Percentiles rank a stretch among this genome's conserved stretches.
phyloP scores from a whole-genome alignment of 2,113 vertebrate species.

The Paradoxurus hermaphroditus region DNA sequence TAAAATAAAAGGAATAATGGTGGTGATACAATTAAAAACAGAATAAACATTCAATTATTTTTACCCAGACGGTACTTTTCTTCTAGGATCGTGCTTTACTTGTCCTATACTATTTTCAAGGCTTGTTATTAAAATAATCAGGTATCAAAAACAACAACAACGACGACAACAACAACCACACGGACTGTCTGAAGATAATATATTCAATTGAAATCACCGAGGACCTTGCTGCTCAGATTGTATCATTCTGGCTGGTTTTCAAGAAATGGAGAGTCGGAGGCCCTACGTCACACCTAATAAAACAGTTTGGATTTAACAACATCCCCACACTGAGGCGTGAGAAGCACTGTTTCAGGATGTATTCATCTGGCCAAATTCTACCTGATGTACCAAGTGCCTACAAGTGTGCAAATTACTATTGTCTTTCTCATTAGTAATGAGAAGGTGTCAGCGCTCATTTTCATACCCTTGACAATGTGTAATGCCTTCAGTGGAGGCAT shows the following conservation, averaged over 20 bases:
- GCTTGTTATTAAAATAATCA: not conserved
- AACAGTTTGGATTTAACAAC: not conserved
- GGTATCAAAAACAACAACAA: not conserved
- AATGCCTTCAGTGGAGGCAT: not conserved
- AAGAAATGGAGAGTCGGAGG: not conserved
- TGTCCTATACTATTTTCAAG: not conserved
- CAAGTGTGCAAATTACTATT: not conserved
- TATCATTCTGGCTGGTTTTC: not conserved
- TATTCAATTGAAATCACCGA: not conserved
- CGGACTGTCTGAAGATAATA: not conserved
- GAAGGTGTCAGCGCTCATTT: not conserved
- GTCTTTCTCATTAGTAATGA: not conserved
- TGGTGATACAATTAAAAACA: not conserved
- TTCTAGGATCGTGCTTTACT: not conserved
- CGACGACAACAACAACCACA: too few relatives aligned
- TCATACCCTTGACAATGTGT: not conserved
- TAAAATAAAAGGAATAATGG: not conserved
- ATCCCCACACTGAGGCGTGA: not conserved
- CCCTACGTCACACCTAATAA: fast-evolving
- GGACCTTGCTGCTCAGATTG: not conserved
- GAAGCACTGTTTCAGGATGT: not conserved
- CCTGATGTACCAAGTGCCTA: not conserved
- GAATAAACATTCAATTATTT: not conserved
- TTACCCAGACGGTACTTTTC: not conserved
- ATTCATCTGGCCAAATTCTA: not conserved